Conservation (phyloP, 2,113 vertebrate species). For the Oenanthe melanoleuca region DNA sequence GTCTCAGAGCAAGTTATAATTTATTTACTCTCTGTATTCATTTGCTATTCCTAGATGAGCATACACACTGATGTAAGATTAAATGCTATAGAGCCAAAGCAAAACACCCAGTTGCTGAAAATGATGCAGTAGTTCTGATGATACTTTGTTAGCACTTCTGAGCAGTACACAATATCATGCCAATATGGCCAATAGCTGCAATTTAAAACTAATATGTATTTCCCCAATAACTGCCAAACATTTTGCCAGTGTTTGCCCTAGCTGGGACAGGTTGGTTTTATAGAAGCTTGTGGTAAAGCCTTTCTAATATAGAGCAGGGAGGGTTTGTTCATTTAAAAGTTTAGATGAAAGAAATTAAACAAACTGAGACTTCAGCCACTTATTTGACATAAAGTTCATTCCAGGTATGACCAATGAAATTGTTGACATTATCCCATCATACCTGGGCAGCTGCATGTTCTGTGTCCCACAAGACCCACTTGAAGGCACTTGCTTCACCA, state of each 20-base stretch:
- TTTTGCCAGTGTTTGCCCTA: not conserved
- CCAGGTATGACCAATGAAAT: not conserved
- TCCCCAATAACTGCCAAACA: not conserved
- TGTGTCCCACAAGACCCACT: not conserved
- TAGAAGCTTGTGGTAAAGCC: not conserved
- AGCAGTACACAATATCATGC: not conserved
- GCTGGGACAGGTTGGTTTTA: not conserved
- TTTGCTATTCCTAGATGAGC: not conserved
- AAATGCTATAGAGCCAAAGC: not conserved
- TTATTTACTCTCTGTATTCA: not conserved
- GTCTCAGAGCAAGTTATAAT: not conserved
- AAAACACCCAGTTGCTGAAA: not conserved
- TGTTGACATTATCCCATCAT: not conserved
- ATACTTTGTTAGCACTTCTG: not conserved
- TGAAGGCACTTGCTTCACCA: not conserved
- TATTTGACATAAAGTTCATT: not conserved
- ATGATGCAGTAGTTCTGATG: not conserved
- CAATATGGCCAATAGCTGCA: not conserved
- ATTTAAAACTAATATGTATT: not conserved
- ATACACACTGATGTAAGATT: not conserved
- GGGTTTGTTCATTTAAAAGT: accelerated
- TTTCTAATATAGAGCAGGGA: not conserved
- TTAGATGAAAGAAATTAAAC: not conserved
- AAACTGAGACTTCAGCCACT: not conserved
- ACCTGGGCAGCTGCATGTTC: not conserved